phyloP scores from a whole-genome alignment of 1,140 invertebrate genomes.

The Polyergus mexicanus region DNA sequence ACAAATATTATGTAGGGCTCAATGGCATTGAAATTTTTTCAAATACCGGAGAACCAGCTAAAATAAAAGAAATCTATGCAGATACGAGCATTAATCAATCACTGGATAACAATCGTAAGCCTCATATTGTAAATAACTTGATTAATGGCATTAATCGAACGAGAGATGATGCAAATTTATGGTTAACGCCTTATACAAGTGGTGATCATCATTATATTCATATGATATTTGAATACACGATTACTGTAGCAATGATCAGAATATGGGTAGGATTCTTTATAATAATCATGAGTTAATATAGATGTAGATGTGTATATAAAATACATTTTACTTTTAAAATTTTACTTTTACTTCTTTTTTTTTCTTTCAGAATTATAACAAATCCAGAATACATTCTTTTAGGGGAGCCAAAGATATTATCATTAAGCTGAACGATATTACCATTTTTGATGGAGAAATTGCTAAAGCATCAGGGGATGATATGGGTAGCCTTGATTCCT shows the following conservation, averaged over 20 bases:
- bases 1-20: slow-evolving; percentile 92
- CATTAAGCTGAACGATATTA: slow-evolving; percentile 90
- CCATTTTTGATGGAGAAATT: slow-evolving; percentile 94
- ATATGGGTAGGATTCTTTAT: slow-evolving; percentile 90
- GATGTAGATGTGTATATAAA: neutral
- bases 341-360: neutral
- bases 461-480: slow-evolving; percentile 91
- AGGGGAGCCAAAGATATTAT: slow-evolving; percentile 91
- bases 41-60: slow-evolving; percentile 87
- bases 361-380: slow-evolving; percentile 93
- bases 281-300: slow-evolving; percentile 16
- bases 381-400: slow-evolving; percentile 93
- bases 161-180: slow-evolving; percentile 92
- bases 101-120: slow-evolving; percentile 88
- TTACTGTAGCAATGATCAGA: slow-evolving; percentile 90
- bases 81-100: slow-evolving; percentile 50
- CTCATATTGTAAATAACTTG: slow-evolving; percentile 89
- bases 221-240: slow-evolving; percentile 88
- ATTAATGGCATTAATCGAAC: slow-evolving; percentile 91
- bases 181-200: slow-evolving; percentile 89
- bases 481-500: slow-evolving; percentile 90
- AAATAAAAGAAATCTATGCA: slow-evolving; percentile 84
- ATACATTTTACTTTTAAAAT: slow-evolving; percentile 23
- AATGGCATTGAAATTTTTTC: slow-evolving; percentile 94
- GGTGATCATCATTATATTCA: slow-evolving; percentile 88